Evolutionary conservation across 2,113 vertebrate species (phyloP).

Genomic region (Tupaia tana): DNA sequence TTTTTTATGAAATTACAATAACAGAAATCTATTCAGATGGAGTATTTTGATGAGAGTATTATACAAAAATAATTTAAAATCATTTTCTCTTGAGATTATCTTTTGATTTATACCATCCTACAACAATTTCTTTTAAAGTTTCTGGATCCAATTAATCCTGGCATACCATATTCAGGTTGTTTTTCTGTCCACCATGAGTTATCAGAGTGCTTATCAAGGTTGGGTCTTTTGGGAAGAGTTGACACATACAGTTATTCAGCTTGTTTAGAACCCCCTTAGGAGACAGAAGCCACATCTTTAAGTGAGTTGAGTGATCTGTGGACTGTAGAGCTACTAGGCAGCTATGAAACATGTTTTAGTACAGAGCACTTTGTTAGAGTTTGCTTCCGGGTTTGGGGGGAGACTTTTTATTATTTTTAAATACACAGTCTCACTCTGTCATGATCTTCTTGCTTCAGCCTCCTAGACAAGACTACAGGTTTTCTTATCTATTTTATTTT

Average conservation of each 20-base stretch:
- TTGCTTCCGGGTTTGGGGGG: background rate
- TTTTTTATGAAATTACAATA: background rate
- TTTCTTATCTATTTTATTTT: too few relatives aligned
- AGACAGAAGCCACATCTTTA: background rate
- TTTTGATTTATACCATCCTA: background rate
- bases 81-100: background rate
- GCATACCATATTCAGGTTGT: background rate
- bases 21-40: background rate
- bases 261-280: background rate
- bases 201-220: background rate
- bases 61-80: background rate
- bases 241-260: background rate
- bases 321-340: background rate
- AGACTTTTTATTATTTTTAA: background rate
- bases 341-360: background rate
- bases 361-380: background rate
- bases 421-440: too few relatives aligned
- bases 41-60: background rate
- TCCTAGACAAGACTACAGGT: too few relatives aligned
- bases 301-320: background rate
- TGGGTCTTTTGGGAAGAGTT: background rate
- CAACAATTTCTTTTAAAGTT: background rate
- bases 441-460: too few relatives aligned
- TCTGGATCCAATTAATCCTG: background rate
- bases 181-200: background rate